Evolutionary conservation across 2,888 invertebrate species (phyloP).

Genomic region (Trypoxylon attenuatum): DNA sequence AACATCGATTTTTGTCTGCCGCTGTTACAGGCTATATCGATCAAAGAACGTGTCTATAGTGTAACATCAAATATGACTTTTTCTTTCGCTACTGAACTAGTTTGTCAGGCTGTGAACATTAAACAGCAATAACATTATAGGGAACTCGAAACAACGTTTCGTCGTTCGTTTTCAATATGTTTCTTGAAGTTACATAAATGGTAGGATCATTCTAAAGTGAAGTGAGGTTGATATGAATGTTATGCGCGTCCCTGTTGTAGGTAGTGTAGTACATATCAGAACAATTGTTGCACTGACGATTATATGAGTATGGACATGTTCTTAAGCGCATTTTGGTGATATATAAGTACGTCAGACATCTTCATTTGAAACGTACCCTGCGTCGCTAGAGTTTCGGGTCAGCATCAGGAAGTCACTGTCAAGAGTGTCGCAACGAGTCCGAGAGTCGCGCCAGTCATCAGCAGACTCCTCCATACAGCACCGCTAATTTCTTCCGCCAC

Average conservation of each 20-base stretch:
- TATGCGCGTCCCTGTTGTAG: conserved; percentile 15
- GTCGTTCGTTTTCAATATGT: conserved; percentile 38
- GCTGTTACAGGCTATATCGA: conserved; percentile 44
- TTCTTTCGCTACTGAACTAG: conserved; percentile 62
- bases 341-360: conserved; percentile 65
- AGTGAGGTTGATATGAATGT: conserved; percentile 44
- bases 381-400: conserved; percentile 15
- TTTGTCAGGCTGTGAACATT: conserved; percentile 44
- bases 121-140: conserved; percentile 61
- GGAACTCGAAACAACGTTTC: conserved; percentile 62
- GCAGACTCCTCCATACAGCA: conserved; percentile 70
- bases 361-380: conserved; percentile 37
- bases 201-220: conserved; percentile 38
- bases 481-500: conserved; percentile 72
- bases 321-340: conserved; percentile 63
- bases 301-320: conserved; percentile 28
- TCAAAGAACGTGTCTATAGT: conserved; percentile 38
- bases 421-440: conserved; percentile 71
- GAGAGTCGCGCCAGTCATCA: conserved; percentile 72
- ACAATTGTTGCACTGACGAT: too few species aligned
- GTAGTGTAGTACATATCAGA: too few species aligned
- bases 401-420: conserved; percentile 70
- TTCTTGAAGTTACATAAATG: conserved; percentile 48
- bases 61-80: conserved; percentile 53
- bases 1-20: conserved; percentile 62